Evolutionary conservation across 1,140 invertebrate genomes (phyloP).

Genomic region (Cydia pomonella): DNA sequence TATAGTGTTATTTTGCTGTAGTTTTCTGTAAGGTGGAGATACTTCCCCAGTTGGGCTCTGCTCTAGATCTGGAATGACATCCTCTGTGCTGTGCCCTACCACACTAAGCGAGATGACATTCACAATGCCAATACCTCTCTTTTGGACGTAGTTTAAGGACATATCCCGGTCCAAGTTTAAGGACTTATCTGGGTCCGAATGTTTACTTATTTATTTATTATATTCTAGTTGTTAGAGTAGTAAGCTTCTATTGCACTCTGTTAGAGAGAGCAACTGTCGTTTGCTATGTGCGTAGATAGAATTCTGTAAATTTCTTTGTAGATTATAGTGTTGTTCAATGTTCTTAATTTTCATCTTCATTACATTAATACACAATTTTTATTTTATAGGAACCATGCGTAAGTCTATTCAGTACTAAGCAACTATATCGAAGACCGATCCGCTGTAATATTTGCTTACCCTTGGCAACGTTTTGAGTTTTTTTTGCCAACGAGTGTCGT

Average conservation of each 20-base stretch:
- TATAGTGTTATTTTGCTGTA: too few species aligned
- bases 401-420: conserved; percentile 71
- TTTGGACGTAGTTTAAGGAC: too few species aligned
- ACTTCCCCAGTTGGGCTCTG: too few species aligned
- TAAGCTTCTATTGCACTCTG: neutral
- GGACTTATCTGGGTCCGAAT: too few species aligned
- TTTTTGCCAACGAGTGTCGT: conserved; percentile 53
- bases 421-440: conserved; percentile 52
- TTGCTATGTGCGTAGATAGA: neutral
- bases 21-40: too few species aligned
- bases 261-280: conserved; percentile 1
- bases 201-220: neutral
- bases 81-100: too few species aligned
- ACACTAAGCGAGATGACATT: too few species aligned
- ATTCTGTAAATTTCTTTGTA: neutral
- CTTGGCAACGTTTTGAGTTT: conserved; percentile 50
- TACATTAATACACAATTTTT: conserved; percentile 60
- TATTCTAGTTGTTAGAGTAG: neutral
- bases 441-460: conserved; percentile 70
- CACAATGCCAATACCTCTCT: too few species aligned
- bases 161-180: too few species aligned
- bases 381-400: conserved; percentile 80
- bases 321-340: conserved; percentile 32
- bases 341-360: conserved; percentile 41
- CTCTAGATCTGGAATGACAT: too few species aligned